Percentiles rank a stretch among this genome's conserved stretches.
Conservation (phyloP, 1,140 invertebrate species). For the Sitophilus oryzae region DNA sequence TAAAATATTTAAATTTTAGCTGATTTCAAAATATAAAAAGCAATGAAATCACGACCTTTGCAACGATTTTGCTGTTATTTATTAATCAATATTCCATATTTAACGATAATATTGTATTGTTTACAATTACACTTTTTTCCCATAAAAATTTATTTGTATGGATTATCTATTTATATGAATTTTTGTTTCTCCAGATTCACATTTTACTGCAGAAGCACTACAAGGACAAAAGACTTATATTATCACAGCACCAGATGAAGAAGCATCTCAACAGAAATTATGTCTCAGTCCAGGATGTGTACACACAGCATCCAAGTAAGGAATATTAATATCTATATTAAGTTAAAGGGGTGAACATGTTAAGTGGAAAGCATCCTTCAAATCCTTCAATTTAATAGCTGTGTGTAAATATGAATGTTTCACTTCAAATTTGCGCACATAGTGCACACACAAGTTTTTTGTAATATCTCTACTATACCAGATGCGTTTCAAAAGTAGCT, state of each 20-base stretch:
- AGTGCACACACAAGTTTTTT: no score
- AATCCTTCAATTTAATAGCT: no score
- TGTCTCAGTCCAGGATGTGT: slow-evolving; percentile 62
- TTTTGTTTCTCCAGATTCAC: slow-evolving; percentile 34
- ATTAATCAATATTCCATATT: no score
- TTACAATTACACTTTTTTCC: neutral
- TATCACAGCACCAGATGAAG: slow-evolving; percentile 27
- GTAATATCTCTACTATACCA: no score
- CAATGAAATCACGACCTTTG: neutral
- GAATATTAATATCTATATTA: slow-evolving; percentile 2
- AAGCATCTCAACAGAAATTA: slow-evolving; percentile 38
- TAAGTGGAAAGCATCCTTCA: no score
- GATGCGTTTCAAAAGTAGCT: no score
- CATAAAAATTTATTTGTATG: neutral
- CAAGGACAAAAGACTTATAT: slow-evolving; percentile 29
- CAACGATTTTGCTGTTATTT: neutral
- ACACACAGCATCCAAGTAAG: slow-evolving; percentile 57
- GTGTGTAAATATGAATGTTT: no score
- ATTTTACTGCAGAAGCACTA: slow-evolving; percentile 44
- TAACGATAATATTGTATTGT: no score
- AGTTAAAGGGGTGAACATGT: no score
- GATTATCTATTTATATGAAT: neutral
- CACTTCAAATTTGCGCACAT: no score
- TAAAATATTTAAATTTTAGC: no score
- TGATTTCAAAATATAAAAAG: no score